Evolutionary conservation across 64 coral and sea anemone species (phyloP).

Genomic region (Actinia tenebrosa): DNA sequence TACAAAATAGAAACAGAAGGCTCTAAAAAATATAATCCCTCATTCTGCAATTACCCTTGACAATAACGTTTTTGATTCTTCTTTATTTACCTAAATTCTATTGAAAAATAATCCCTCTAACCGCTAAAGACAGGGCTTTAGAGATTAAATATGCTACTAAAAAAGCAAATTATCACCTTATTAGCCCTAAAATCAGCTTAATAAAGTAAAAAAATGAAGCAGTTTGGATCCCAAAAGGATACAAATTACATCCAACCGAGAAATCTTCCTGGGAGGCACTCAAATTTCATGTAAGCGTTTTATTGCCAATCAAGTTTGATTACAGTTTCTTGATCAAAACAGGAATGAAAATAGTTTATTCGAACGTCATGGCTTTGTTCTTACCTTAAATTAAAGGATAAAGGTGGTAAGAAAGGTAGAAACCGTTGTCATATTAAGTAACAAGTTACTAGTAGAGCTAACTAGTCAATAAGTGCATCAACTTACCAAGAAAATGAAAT

Average conservation of each 20-base stretch:
- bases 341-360: background rate
- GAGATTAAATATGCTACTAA: no score
- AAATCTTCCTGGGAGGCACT: background rate
- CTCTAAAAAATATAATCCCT: background rate
- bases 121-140: no score
- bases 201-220: background rate
- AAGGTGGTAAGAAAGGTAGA: background rate
- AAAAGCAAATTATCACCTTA: background rate
- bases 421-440: background rate
- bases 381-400: background rate
- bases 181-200: background rate
- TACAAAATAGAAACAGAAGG: background rate
- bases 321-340: background rate
- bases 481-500: background rate
- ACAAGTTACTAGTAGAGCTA: background rate
- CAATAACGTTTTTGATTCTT: background rate
- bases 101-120: background rate
- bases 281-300: background rate
- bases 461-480: background rate
- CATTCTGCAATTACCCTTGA: background rate
- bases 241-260: background rate
- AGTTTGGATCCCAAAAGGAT: background rate
- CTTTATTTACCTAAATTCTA: background rate
- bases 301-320: background rate
- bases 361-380: background rate